These are phyloP conservation scores for Ethmia dodecea DNA, from an alignment of 2,888 invertebrate species.

Conservation along the genomic window DNA sequence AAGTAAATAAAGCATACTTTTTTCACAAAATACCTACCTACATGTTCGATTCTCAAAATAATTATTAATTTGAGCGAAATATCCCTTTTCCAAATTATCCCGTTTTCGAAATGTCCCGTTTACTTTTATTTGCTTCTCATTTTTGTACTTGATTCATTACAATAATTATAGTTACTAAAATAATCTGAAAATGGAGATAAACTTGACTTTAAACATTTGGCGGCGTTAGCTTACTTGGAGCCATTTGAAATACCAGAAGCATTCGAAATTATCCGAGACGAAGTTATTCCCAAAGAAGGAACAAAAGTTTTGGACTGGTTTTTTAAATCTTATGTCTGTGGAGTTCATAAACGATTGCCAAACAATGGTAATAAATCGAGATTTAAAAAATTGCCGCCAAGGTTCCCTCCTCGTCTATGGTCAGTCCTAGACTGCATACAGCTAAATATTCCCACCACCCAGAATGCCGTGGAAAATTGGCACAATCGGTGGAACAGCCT, in stretches of 20 bases:
- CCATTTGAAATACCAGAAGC: conserved; percentile 6
- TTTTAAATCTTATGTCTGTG: conserved; percentile 4
- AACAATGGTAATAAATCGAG: background rate
- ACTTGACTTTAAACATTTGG: no score
- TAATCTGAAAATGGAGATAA: no score
- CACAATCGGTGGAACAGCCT: conserved; percentile 13
- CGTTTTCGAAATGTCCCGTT: no score
- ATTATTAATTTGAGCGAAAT: no score
- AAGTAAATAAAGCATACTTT: no score
- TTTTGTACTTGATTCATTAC: no score
- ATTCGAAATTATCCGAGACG: conserved; percentile 5
- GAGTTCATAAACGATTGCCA: background rate
- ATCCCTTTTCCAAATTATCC: no score
- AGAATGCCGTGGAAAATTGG: conserved; percentile 14
- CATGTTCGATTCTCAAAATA: no score
- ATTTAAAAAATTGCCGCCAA: conserved; percentile 3
- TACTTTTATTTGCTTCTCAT: no score
- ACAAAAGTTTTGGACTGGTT: conserved; percentile 7
- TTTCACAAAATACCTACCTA: no score
- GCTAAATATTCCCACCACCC: conserved; percentile 10
- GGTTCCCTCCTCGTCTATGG: conserved; percentile 10
- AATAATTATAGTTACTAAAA: no score
- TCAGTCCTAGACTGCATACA: conserved; percentile 8
- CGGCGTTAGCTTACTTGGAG: conserved; percentile 7
- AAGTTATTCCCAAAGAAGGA: conserved; percentile 7